Evolutionary conservation across 2,797 vertebrate species (phyloP), one percentile per base, ranked within the genome.

Genomic region (Adrianichthys oophorus): DNA sequence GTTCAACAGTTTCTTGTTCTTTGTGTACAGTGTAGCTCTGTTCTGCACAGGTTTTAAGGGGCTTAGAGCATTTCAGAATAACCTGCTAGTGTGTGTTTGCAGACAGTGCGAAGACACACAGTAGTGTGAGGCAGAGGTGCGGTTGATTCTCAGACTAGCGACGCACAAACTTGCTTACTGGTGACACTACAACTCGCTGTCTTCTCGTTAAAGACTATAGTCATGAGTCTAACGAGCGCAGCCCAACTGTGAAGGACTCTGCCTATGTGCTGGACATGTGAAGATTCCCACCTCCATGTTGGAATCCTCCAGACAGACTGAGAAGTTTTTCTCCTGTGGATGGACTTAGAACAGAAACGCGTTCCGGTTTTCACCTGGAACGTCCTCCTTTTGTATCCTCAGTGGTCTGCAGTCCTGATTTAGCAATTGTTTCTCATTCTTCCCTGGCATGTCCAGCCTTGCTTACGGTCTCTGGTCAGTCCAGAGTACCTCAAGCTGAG

Each of bases 271-370:
- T 74, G 71, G 67, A 87, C 74, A 82, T 89, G 89, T 44, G 86
- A 92, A 92, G 80, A 89, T 76, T 92, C 79, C 90, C 89, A 90
- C 86, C 70, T 85, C 65, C 52, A 59, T 90, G 89, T 40, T 88
- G 85, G 85, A 93, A 92, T 92, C 75, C 79, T 66, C 77, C 85
- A 78, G 64, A 67, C 72, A 78, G 32, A 37, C 32, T 37, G 10
- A 12, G 32, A 37, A 12, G 32, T 13, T 37, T 37, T 37, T 12
- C 32, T 37, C 32, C 3, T 12, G 10, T 12, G 3, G 32, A 37
- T 12, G 10, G 10, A 37, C 32, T 37, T 12, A 44, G 15, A 46
- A 16, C 15, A 24, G 42, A 45, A 19, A 50, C 8, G 29, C 44
- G 61, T 57, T 3, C 18, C 18, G 43, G 10, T 68, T 71, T 55